phyloP scores from a whole-genome alignment of 64 coral and sea anemone genomes.

The Montipora capricornis region DNA sequence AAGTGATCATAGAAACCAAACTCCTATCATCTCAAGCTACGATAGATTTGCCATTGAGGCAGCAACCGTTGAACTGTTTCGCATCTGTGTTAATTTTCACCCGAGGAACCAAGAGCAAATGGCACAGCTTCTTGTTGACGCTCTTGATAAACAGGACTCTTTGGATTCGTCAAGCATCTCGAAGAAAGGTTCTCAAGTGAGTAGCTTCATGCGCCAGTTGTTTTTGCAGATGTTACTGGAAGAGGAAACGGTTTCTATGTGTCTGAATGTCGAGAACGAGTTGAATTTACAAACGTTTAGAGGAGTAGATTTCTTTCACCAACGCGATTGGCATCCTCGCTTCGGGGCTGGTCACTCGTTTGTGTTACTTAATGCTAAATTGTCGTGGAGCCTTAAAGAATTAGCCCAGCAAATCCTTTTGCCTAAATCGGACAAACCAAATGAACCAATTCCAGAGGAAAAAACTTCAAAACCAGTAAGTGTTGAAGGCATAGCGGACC shows the following conservation, averaged over 20 bases:
- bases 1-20: neutral
- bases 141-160: slow-evolving; percentile 33
- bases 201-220: slow-evolving; percentile 87
- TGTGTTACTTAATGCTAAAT: slow-evolving; percentile 65
- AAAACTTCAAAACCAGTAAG: slow-evolving; percentile 5
- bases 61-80: slow-evolving; percentile 74
- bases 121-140: slow-evolving; percentile 72
- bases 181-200: slow-evolving; percentile 31
- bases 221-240: slow-evolving; percentile 84
- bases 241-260: slow-evolving; percentile 81
- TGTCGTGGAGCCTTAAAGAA: slow-evolving; percentile 64
- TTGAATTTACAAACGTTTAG: slow-evolving; percentile 54
- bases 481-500: slow-evolving; percentile 33
- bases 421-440: neutral
- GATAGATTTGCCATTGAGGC: slow-evolving; percentile 73
- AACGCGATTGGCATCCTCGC: slow-evolving; percentile 88
- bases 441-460: slow-evolving; percentile 28
- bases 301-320: slow-evolving; percentile 72
- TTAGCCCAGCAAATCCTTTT: slow-evolving; percentile 59
- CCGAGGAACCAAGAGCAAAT: slow-evolving; percentile 80
- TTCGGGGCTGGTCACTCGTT: slow-evolving; percentile 90
- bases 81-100: slow-evolving; percentile 73
- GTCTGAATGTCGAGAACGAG: slow-evolving; percentile 49
- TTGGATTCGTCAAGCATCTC: neutral
- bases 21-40: slow-evolving; percentile 19